These are phyloP conservation scores for Anoplius nigerrimus DNA, from an alignment of 2,888 invertebrate genomes.

Conservation along the genomic window DNA sequence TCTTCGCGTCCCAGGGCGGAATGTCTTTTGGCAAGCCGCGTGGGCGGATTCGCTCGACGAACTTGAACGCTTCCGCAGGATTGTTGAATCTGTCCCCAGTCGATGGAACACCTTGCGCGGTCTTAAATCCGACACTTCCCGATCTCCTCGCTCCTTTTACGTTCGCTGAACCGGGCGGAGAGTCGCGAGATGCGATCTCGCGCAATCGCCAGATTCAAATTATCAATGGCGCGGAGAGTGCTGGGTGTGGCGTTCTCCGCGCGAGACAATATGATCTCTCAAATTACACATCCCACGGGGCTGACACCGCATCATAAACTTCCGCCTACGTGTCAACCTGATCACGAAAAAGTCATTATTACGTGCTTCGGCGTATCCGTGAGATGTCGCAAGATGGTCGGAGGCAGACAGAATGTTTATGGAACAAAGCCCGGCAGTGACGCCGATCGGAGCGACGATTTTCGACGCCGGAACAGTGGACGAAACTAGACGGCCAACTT, in stretches of 20 bases:
- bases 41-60: not conserved
- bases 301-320: slow-evolving; percentile 12
- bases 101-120: not conserved
- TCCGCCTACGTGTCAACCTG: slow-evolving; percentile 9
- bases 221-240: not conserved
- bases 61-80: not conserved
- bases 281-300: slow-evolving; percentile 25
- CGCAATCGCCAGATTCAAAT: too few relatives aligned
- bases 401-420: too few relatives aligned
- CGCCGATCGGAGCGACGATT: too few relatives aligned
- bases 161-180: too few relatives aligned
- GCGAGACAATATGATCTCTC: slow-evolving; percentile 19
- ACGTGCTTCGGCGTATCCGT: not conserved
- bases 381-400: not conserved
- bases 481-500: too few relatives aligned
- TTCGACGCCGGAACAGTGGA: too few relatives aligned
- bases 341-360: slow-evolving; percentile 12
- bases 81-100: not conserved
- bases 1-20: not conserved
- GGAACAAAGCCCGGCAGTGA: too few relatives aligned
- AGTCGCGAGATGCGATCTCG: too few relatives aligned
- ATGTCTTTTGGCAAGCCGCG: slow-evolving; percentile 9
- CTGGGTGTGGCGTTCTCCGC: not conserved
- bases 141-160: too few relatives aligned
- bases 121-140: not conserved